A percentile compares a stretch with the other conserved stretches of the same genome.
Conservation (phyloP, 2,113 vertebrate species). For the Semicossyphus pulcher region DNA sequence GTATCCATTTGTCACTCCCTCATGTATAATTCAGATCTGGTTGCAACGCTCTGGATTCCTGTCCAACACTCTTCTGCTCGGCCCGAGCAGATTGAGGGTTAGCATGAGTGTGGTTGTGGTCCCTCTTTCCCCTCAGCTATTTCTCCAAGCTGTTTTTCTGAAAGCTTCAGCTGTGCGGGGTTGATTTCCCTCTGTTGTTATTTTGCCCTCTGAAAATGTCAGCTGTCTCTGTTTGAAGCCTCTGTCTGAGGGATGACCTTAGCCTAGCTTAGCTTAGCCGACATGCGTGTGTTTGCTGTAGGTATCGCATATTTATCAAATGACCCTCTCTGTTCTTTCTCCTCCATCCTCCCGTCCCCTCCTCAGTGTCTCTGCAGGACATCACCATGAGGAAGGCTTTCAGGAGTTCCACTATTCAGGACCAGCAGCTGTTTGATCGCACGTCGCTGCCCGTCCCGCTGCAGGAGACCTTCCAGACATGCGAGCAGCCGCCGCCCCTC, state of each 20-base stretch:
- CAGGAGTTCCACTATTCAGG: conserved; percentile 96
- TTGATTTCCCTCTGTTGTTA: conserved; percentile 48
- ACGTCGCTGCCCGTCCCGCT: conserved; percentile 93
- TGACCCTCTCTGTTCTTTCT: background rate
- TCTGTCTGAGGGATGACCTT: conserved; percentile 10
- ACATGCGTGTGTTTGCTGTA: conserved; percentile 28
- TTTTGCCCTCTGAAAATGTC: conserved; percentile 46
- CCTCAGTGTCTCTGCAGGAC: conserved; percentile 95
- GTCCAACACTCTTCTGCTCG: conserved; percentile 38
- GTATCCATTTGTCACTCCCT: conserved; percentile 64
- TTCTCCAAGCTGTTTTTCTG: conserved; percentile 43
- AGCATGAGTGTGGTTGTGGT: conserved; percentile 21
- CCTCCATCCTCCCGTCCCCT: background rate
- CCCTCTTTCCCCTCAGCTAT: conserved; percentile 16
- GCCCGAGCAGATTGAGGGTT: conserved; percentile 38
- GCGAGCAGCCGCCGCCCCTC: conserved; percentile 96
- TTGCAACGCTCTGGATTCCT: conserved; percentile 54
- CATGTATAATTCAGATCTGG: conserved; percentile 74
- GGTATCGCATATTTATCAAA: too few relatives aligned
- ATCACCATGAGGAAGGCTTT: conserved; percentile 99
- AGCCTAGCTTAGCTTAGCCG: conserved; percentile 7
- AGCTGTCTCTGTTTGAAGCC: conserved; percentile 29
- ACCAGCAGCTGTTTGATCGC: conserved; percentile 97
- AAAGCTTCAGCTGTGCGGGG: conserved; percentile 28
- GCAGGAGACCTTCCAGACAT: conserved; percentile 94